phyloP scores from a whole-genome alignment of 2,113 vertebrate genomes.

The Eublepharis macularius region DNA sequence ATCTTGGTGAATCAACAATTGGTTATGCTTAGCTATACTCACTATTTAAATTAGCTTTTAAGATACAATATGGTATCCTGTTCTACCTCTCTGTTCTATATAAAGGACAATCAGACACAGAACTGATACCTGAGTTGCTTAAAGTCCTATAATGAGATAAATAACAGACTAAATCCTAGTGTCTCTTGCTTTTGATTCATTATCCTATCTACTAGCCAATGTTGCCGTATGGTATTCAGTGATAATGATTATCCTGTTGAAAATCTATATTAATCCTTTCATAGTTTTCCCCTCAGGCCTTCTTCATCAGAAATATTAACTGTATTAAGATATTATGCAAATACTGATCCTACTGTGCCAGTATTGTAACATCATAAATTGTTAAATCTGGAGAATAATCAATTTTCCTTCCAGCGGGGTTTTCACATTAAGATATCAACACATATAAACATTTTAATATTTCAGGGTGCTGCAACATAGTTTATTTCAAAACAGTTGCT shows the following conservation, averaged over 20 bases:
- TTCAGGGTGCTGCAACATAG: background rate
- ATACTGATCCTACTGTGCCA: background rate
- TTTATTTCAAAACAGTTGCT: background rate
- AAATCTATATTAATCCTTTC: constrained; percentile 38
- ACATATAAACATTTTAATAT: background rate
- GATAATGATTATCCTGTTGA: constrained; percentile 37
- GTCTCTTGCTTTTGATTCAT: constrained; percentile 21
- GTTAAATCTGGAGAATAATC: background rate
- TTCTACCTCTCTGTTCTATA: background rate
- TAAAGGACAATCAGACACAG: background rate
- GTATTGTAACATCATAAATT: constrained; percentile 1
- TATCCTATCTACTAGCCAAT: constrained; percentile 13
- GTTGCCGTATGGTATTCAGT: constrained; percentile 17
- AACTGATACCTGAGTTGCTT: background rate
- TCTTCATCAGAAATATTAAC: constrained; percentile 29
- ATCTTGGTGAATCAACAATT: background rate
- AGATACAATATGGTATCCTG: background rate
- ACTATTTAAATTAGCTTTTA: background rate
- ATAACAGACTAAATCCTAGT: constrained; percentile 16
- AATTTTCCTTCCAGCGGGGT: background rate
- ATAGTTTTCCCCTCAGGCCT: constrained; percentile 26
- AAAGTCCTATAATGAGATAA: constrained; percentile 17
- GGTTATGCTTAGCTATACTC: background rate
- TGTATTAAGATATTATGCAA: constrained; percentile 41
- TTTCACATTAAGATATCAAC: constrained; percentile 19